These are phyloP conservation scores for Megaleporinus macrocephalus DNA, from an alignment of 2,113 vertebrate species.

Conservation along the genomic window DNA sequence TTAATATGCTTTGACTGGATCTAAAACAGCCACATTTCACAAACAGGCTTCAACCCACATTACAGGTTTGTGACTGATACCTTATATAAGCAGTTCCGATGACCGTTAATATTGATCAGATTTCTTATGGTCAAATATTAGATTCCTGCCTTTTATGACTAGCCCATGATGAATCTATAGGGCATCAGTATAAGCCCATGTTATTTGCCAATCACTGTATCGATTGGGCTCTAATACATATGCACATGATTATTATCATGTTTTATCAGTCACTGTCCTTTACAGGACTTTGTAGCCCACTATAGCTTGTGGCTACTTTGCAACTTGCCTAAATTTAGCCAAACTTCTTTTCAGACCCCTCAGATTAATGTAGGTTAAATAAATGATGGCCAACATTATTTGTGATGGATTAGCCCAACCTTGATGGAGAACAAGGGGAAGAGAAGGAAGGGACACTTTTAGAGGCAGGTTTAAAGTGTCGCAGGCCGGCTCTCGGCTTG, in stretches of 20 bases:
- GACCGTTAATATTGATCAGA: neutral
- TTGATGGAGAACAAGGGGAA: constrained; percentile 17
- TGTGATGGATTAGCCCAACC: constrained; percentile 45
- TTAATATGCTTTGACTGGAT: too few species aligned
- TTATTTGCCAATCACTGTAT: neutral
- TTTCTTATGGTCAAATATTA: too few species aligned
- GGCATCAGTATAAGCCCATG: neutral
- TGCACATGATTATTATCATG: neutral
- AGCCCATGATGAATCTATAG: neutral
- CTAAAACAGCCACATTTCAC: too few species aligned
- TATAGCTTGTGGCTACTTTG: constrained; percentile 51
- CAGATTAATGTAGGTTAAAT: constrained; percentile 50
- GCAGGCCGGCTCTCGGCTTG: constrained; percentile 51
- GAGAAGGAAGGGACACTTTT: constrained; percentile 14
- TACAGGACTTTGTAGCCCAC: constrained; percentile 26
- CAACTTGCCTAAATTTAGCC: constrained; percentile 26
- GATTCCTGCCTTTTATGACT: neutral
- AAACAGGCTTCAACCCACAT: too few species aligned
- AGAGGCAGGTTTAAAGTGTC: constrained; percentile 52
- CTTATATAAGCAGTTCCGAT: neutral
- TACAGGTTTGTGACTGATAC: neutral
- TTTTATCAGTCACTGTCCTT: constrained; percentile 30
- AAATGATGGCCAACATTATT: constrained; percentile 51
- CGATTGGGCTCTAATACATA: neutral
- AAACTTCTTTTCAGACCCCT: constrained; percentile 45